phyloP scores from a whole-genome alignment of 1,140 invertebrate genomes.

The Vollenhovia emeryi region DNA sequence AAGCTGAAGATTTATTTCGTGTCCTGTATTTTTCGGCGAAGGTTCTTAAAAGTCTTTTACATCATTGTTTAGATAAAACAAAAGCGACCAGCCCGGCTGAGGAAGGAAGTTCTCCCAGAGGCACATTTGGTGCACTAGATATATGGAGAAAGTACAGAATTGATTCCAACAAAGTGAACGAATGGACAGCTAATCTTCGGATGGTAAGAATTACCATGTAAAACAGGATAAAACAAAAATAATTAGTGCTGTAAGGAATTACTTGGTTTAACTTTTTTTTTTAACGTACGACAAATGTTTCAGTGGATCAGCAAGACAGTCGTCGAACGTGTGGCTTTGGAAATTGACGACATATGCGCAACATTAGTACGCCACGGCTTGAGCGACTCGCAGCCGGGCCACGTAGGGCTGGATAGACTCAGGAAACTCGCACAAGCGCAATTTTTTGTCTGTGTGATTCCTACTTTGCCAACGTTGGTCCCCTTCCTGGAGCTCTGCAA shows the following conservation, averaged over 20 bases:
- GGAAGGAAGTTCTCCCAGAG: constrained; percentile 84
- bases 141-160: constrained; percentile 88
- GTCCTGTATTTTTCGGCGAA: background rate
- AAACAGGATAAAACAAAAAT: background rate
- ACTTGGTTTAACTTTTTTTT: background rate
- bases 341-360: constrained; percentile 90
- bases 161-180: constrained; percentile 87
- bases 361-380: constrained; percentile 89
- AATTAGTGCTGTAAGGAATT: background rate
- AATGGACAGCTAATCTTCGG: constrained; percentile 89
- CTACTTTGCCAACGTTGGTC: constrained; percentile 89
- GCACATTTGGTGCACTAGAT: constrained; percentile 83
- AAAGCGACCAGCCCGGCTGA: constrained; percentile 84
- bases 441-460: constrained; percentile 88
- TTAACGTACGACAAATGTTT: constrained; percentile 67
- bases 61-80: constrained; percentile 71
- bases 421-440: constrained; percentile 89
- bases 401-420: constrained; percentile 89
- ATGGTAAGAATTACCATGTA: constrained; percentile 83
- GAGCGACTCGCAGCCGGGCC: constrained; percentile 90
- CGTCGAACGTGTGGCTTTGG: constrained; percentile 88
- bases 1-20: constrained; percentile 28
- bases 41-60: background rate
- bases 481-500: constrained; percentile 92
- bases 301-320: constrained; percentile 94